Percentiles rank a stretch among this genome's conserved stretches.
Evolutionary conservation across 2,888 invertebrate genomes (phyloP).

Genomic region (Acanthosepion lycidas): DNA sequence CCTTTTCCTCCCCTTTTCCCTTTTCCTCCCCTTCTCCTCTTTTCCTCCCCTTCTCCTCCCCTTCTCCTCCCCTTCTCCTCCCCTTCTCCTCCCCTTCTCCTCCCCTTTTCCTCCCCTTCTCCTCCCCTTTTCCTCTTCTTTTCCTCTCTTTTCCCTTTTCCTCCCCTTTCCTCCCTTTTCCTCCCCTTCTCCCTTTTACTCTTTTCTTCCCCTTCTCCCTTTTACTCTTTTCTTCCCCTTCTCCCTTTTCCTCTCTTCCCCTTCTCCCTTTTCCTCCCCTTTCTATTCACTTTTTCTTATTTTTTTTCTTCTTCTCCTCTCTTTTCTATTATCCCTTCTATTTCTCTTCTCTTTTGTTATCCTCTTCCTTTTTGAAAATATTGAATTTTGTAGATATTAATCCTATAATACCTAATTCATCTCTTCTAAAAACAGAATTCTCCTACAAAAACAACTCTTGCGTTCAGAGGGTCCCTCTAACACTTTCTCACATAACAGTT

Average conservation of each 20-base stretch:
- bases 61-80: too few relatives aligned
- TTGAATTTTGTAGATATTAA: neutral
- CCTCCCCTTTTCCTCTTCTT: neutral
- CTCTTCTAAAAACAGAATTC: neutral
- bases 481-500: neutral
- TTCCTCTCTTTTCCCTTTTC: neutral
- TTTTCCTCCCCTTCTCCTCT: neutral
- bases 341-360: neutral
- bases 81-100: neutral
- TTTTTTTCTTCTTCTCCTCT: too few relatives aligned
- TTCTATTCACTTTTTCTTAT: too few relatives aligned
- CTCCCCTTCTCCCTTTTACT: too few relatives aligned
- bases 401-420: neutral
- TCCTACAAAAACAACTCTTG: neutral
- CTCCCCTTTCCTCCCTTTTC: too few relatives aligned
- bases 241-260: neutral
- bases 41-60: neutral
- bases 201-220: too few relatives aligned
- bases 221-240: too few relatives aligned
- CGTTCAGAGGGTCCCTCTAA: neutral
- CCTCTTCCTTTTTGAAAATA: neutral
- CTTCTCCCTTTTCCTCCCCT: neutral
- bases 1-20: too few relatives aligned
- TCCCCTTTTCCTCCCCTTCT: neutral
- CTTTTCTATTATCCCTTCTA: too few relatives aligned